Evolutionary conservation across 1,140 invertebrate genomes (phyloP).

Genomic region (Macrocentrus cingulum): DNA sequence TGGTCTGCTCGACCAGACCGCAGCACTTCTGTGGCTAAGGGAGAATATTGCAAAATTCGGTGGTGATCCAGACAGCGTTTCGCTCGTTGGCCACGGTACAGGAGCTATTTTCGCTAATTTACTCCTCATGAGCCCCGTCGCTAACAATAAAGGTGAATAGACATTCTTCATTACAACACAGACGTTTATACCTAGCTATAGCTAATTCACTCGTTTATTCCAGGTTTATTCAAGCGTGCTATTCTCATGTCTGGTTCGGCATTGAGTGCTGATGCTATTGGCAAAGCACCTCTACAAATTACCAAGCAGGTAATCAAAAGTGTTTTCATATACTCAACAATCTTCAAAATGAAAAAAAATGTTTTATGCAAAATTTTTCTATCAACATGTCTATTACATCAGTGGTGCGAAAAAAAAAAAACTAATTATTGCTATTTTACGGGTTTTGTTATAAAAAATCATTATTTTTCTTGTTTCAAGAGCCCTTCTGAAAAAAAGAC

Average conservation of each 20-base stretch:
- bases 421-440: too few species aligned
- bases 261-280: conserved; percentile 85
- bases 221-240: conserved; percentile 86
- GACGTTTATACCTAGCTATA: not conserved
- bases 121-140: conserved; percentile 82
- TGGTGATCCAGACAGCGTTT: conserved; percentile 81
- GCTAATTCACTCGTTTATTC: too few species aligned
- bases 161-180: too few species aligned
- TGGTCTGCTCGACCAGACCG: conserved; percentile 85
- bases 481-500: too few species aligned
- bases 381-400: too few species aligned
- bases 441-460: too few species aligned
- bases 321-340: too few species aligned
- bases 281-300: conserved; percentile 75
- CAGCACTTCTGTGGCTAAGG: conserved; percentile 84
- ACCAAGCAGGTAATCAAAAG: conserved; percentile 65
- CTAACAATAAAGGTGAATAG: conserved; percentile 62
- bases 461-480: too few species aligned
- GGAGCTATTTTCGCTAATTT: conserved; percentile 91
- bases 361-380: too few species aligned
- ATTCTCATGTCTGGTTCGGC: conserved; percentile 95
- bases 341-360: too few species aligned
- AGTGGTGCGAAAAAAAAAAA: too few species aligned
- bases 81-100: conserved; percentile 90
- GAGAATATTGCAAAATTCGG: conserved; percentile 84